Base-by-base conservation (phyloP, 2,797 vertebrate species). In the Thamnophis elegans region DNA sequence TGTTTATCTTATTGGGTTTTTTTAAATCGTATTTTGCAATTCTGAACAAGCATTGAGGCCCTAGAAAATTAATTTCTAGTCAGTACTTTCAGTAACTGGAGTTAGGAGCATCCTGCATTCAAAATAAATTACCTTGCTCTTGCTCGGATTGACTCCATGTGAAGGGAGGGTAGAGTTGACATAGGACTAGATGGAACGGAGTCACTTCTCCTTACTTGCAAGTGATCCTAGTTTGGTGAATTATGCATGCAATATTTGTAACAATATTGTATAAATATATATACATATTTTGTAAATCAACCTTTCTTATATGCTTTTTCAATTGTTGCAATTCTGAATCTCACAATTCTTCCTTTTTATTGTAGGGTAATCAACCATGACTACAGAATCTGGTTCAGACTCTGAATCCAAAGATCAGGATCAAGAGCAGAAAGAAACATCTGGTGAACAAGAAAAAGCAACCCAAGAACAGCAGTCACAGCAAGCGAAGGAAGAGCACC, bases 361-460 rank as follows among this genome's bases (percentile, higher is more conserved):
- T 97, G 12, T 97, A 99, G 99, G 97, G 96, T 98, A 98, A 99
- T 97, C 97, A 95, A 98, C 97, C 98, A 99, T 99, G 99, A 99
- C 99, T 82, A 99, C 98, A 86, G 99, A 99, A 98, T 98, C 98
- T 0, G 99, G 98, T 93, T 97, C 98, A 87, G 98, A 99, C 96
- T 98, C 98, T 0, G 99, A 98, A 97, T 98, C 98, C 94, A 99
- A 98, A 94, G 98, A 98, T 88, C 98, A 98, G 94, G 98, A 98
- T 92, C 97, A 98, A 53, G 98, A 98, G 91, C 98, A 98, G 97
- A 97, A 98, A 91, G 98, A 98, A 96, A 97, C 96, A 16, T 68
- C 95, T 2, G 96, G 85, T 0, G 95, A 97, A 5, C 96, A 97
- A 95, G 97, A 94, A 85, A 90, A 3, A 0, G 92, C 85, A 68